These are phyloP conservation scores for Gymnobelideus leadbeateri DNA, from an alignment of 2,113 vertebrate species.

Conservation along the genomic window DNA sequence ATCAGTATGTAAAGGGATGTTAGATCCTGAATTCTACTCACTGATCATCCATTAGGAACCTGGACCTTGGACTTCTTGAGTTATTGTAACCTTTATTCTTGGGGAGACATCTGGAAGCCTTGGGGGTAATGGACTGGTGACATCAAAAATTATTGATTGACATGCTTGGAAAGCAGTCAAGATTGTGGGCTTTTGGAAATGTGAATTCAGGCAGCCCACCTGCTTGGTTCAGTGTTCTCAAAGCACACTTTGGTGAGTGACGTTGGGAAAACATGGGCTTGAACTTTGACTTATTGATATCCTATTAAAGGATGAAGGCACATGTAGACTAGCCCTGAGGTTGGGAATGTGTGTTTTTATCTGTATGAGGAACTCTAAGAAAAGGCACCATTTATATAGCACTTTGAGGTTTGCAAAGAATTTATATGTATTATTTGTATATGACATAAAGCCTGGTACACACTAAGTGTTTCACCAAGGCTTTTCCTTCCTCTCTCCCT, in stretches of 20 bases:
- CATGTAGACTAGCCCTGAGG: background rate
- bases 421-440: background rate
- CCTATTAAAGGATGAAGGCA: background rate
- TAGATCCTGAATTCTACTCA: background rate
- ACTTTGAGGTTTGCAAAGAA: background rate
- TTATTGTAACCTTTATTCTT: background rate
- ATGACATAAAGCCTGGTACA: background rate
- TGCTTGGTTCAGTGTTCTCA: background rate
- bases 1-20: background rate
- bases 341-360: background rate
- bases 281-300: conserved; percentile 26
- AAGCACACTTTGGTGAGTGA: background rate
- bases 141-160: background rate
- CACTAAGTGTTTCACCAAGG: background rate
- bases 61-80: background rate
- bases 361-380: too few relatives aligned
- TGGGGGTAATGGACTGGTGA: background rate
- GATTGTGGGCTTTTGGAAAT: background rate
- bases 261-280: background rate
- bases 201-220: rapidly evolving
- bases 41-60: background rate
- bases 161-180: rapidly evolving
- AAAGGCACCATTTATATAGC: background rate
- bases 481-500: background rate
- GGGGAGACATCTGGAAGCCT: background rate